Evolutionary conservation across 53 echinoderm and acorn worm species (phyloP).

Genomic region (Echinarachnius parma): DNA sequence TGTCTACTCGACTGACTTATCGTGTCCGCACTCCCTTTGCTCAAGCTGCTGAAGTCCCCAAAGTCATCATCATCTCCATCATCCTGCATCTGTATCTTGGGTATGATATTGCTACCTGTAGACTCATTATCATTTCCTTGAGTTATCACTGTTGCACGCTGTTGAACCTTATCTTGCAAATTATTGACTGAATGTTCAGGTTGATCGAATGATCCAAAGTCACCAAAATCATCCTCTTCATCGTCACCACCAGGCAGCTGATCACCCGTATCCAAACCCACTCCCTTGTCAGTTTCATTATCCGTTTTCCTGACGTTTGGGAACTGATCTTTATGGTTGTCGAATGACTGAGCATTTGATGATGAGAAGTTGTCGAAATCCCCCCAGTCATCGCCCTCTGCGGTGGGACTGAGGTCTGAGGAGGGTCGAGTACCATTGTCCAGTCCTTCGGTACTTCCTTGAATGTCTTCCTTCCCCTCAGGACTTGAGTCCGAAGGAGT

Average conservation of each 20-base stretch:
- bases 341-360: background rate
- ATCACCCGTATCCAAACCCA: too few relatives aligned
- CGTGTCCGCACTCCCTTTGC: background rate
- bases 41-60: conserved; percentile 53
- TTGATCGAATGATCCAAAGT: conserved; percentile 49
- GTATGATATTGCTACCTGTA: background rate
- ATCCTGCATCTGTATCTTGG: background rate
- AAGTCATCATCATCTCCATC: conserved; percentile 56
- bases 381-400: conserved; percentile 23
- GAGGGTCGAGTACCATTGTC: background rate
- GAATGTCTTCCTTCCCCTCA: conserved; percentile 25
- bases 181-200: background rate
- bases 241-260: too few relatives aligned
- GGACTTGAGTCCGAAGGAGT: conserved; percentile 41
- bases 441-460: background rate
- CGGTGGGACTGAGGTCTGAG: background rate
- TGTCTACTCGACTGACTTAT: conserved; percentile 4
- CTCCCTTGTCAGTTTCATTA: too few relatives aligned
- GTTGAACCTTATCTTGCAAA: background rate
- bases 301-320: too few relatives aligned
- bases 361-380: conserved; percentile 23
- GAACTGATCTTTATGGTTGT: too few relatives aligned
- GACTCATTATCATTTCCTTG: background rate
- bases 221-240: conserved; percentile 53
- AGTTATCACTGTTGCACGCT: background rate